These are phyloP conservation scores for Drosophila tristis DNA, from an alignment of 1,140 invertebrate genomes.

Conservation along the genomic window DNA sequence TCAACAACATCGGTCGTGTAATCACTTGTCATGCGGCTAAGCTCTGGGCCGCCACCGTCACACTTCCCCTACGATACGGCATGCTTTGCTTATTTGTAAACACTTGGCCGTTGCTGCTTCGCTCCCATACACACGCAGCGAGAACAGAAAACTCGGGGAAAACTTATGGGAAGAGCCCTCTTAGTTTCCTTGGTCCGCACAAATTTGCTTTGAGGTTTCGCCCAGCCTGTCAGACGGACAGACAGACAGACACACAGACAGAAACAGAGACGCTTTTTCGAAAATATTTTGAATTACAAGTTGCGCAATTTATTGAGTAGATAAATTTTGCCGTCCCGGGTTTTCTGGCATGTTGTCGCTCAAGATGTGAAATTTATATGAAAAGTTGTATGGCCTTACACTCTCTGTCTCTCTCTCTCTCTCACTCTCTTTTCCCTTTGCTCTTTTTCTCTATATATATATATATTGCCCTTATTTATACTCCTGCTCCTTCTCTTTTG, in stretches of 20 bases:
- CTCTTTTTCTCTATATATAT: not conserved
- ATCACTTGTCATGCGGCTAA: constrained; percentile 73
- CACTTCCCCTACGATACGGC: not conserved
- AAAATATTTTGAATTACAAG: constrained; percentile 71
- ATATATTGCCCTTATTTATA: not conserved
- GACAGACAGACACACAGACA: too few species aligned
- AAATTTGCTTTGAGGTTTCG: constrained; percentile 13
- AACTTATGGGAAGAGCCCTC: not conserved
- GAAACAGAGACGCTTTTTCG: not conserved
- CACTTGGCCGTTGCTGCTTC: constrained; percentile 57
- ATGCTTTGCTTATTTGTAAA: constrained; percentile 69
- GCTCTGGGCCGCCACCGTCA: constrained; percentile 40
- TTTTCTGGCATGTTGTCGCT: constrained; percentile 45
- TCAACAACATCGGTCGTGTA: constrained; percentile 59
- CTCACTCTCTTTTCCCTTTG: not conserved
- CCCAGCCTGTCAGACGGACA: constrained; percentile 19
- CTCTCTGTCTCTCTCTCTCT: not conserved
- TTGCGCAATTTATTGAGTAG: constrained; percentile 70
- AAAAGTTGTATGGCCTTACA: constrained; percentile 52
- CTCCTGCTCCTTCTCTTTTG: not conserved
- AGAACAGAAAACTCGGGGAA: constrained; percentile 4
- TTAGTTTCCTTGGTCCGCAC: not conserved
- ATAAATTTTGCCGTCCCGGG: constrained; percentile 50
- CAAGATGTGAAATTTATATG: constrained; percentile 70
- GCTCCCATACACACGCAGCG: constrained; percentile 13